Evolutionary conservation across 2,888 invertebrate genomes (phyloP).

Genomic region (Pseudanteris insignis): DNA sequence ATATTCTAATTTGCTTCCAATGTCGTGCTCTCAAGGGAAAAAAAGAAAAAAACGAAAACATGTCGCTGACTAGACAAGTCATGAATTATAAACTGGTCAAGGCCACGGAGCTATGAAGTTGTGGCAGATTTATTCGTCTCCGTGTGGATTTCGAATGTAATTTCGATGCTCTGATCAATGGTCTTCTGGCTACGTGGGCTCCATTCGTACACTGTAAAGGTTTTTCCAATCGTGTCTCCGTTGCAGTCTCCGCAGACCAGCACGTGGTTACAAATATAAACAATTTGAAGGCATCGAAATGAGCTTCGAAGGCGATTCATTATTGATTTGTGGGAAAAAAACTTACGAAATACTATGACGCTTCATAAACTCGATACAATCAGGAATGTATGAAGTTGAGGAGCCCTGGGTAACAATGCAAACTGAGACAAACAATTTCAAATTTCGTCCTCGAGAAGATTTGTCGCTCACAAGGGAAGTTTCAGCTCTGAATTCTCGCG

Average conservation of each 20-base stretch:
- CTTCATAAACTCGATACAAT: too few species aligned
- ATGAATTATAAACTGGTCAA: conserved; percentile 44
- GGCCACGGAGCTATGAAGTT: conserved; percentile 34
- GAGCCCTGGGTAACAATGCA: too few species aligned
- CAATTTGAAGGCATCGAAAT: conserved; percentile 24
- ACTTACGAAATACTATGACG: conserved; percentile 3
- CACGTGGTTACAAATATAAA: conserved; percentile 19
- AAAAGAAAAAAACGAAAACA: too few species aligned
- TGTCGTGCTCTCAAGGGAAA: too few species aligned
- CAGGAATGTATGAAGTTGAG: too few species aligned
- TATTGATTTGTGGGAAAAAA: conserved; percentile 25
- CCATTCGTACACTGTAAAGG: conserved; percentile 29
- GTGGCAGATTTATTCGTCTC: conserved; percentile 36
- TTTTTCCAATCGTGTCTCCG: conserved; percentile 29
- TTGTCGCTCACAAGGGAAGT: neutral
- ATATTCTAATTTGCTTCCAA: too few species aligned
- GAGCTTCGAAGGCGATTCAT: conserved; percentile 27
- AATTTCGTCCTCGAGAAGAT: neutral
- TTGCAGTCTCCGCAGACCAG: conserved; percentile 9
- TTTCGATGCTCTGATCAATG: conserved; percentile 37
- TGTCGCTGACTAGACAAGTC: conserved; percentile 23
- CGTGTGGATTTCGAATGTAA: conserved; percentile 40
- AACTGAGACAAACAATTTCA: too few species aligned
- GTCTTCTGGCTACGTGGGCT: conserved; percentile 30
- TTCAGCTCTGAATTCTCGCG: neutral